Conservation (phyloP, 2,797 vertebrate genomes). For the Myotis myotis region DNA sequence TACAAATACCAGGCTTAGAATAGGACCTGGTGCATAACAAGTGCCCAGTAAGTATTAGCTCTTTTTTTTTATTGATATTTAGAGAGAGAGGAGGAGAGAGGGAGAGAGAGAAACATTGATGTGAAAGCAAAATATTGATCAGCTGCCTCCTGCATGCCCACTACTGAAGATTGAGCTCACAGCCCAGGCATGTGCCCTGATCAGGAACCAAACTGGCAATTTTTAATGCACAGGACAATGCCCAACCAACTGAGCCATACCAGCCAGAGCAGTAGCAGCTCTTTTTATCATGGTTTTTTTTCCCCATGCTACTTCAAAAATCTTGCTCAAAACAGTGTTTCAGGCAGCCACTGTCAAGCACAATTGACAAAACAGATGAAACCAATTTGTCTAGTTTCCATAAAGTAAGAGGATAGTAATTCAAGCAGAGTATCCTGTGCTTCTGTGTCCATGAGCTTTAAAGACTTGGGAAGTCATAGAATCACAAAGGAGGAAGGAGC, state of each 20-base stretch:
- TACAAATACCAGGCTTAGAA: neutral
- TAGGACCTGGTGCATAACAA: neutral
- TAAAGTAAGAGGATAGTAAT: neutral
- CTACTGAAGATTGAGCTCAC: too few species aligned
- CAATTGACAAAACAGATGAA: conserved; percentile 2
- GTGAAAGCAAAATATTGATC: too few species aligned
- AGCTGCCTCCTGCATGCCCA: too few species aligned
- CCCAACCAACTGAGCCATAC: too few species aligned
- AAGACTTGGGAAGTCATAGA: conserved; percentile 27
- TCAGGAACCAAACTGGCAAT: too few species aligned
- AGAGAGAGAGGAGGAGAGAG: too few species aligned
- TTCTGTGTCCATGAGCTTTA: neutral
- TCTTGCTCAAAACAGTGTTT: conserved; percentile 13
- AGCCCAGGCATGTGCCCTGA: too few species aligned
- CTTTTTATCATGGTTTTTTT: neutral
- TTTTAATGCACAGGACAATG: too few species aligned
- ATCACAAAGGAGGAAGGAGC: neutral
- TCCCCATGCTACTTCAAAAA: conserved; percentile 20
- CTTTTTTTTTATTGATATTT: neutral
- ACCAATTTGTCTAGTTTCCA: neutral
- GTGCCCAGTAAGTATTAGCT: neutral
- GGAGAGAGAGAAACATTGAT: too few species aligned
- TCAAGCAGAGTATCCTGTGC: neutral
- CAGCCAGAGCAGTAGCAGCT: neutral
- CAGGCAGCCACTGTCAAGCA: neutral